Evolutionary conservation across 2,113 vertebrate genomes (phyloP).

Genomic region (Hylia prasina): DNA sequence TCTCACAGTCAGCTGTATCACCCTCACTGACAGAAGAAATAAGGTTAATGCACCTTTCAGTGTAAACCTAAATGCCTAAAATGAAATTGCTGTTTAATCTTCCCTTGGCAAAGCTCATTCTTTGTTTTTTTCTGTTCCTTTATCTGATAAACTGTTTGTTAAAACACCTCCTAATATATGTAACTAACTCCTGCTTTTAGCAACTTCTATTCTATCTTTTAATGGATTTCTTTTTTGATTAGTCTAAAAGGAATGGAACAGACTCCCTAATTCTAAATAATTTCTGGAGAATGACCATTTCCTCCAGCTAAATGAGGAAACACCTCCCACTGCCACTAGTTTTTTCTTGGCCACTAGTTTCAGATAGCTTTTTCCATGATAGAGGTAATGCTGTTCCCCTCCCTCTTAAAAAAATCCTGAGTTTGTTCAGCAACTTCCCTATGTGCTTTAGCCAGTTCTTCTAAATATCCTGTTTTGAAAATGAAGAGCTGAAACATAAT

Average conservation of each 20-base stretch:
- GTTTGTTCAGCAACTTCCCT: not conserved
- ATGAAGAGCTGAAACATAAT: not conserved
- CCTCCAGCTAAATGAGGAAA: not conserved
- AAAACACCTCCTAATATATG: not conserved
- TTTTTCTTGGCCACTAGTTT: not conserved
- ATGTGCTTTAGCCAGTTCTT: not conserved
- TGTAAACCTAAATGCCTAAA: not conserved
- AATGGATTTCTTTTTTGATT: not conserved
- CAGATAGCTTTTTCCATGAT: not conserved
- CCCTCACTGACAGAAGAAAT: not conserved
- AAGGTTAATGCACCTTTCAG: not conserved
- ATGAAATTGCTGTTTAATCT: not conserved
- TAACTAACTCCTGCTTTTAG: not conserved
- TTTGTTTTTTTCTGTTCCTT: not conserved
- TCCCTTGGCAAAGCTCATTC: not conserved
- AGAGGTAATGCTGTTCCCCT: not conserved
- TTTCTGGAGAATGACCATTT: not conserved
- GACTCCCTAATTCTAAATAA: not conserved
- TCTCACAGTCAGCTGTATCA: not conserved
- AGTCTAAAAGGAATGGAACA: not conserved
- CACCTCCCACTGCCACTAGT: fast-evolving
- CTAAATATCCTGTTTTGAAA: not conserved
- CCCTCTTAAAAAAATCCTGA: not conserved
- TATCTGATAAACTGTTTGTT: not conserved
- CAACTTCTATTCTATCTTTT: not conserved